Evolutionary conservation across 2,113 vertebrate species (phyloP).

Genomic region (Chinchilla lanigera): DNA sequence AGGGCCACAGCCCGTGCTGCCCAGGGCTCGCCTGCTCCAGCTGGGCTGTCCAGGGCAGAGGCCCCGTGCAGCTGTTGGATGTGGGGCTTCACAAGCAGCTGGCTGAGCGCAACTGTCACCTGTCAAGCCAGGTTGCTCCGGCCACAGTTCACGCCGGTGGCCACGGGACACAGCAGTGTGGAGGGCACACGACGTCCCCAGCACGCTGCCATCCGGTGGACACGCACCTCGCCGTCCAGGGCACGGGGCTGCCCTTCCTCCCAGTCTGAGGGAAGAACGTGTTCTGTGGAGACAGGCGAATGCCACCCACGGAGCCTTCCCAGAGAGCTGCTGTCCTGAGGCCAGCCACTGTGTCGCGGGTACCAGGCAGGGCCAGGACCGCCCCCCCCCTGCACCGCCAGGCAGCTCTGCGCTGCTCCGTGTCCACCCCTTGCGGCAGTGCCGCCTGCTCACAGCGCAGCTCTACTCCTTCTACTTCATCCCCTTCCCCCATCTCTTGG

Average conservation of each 20-base stretch:
- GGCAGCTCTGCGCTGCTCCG: background rate
- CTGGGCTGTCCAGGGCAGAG: no score
- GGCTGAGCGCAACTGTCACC: background rate
- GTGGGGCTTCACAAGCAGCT: background rate
- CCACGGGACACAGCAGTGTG: background rate
- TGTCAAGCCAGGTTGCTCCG: background rate
- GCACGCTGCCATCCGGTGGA: no score
- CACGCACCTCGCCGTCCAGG: background rate
- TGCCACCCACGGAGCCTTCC: background rate
- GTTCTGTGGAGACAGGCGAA: background rate
- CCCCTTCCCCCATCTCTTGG: background rate
- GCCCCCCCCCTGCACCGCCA: fast-evolving
- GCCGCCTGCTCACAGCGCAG: no score
- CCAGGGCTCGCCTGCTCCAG: no score
- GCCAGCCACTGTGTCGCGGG: background rate
- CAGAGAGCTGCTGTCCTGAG: background rate
- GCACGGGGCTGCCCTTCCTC: no score
- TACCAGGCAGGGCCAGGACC: background rate
- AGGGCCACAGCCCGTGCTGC: no score
- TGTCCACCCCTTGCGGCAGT: background rate
- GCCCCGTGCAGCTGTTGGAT: no score
- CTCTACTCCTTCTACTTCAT: background rate
- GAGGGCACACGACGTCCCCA: background rate
- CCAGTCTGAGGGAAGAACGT: background rate
- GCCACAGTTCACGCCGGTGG: background rate